phyloP scores from a whole-genome alignment of 2,888 invertebrate species.

The Latrodectus elegans region DNA sequence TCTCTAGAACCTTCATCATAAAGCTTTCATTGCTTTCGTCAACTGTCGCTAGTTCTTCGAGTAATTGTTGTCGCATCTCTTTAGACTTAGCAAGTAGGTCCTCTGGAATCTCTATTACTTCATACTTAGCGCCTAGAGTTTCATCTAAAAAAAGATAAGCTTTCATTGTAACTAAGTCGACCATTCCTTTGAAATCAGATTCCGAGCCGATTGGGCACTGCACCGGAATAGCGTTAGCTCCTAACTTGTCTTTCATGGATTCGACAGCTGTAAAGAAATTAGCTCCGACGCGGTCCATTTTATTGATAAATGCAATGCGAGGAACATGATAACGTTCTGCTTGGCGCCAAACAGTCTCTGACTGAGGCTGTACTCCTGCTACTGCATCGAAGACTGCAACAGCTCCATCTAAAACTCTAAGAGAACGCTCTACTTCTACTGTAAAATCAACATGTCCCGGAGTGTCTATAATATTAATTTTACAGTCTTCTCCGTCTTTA shows the following conservation, averaged over 20 bases:
- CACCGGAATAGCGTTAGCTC: slow-evolving; percentile 97
- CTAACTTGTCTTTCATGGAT: slow-evolving; percentile 83
- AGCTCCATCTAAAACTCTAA: slow-evolving; percentile 95
- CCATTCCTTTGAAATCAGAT: slow-evolving; percentile 84
- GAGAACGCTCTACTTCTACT: slow-evolving; percentile 96
- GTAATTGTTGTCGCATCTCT: neutral
- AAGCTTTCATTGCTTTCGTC: neutral
- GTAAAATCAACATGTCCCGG: slow-evolving; percentile 99
- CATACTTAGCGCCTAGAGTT: neutral
- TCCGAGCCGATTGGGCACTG: slow-evolving; percentile 95
- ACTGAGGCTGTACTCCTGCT: slow-evolving; percentile 98
- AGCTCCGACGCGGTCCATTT: slow-evolving; percentile 92
- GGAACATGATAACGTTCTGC: slow-evolving; percentile 98
- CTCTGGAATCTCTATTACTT: slow-evolving; percentile 15
- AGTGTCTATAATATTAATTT: slow-evolving; percentile 96
- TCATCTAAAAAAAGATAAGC: slow-evolving; percentile 87
- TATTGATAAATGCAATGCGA: slow-evolving; percentile 97
- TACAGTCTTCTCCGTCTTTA: slow-evolving; percentile 76
- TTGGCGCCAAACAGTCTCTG: slow-evolving; percentile 96
- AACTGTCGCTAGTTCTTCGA: neutral
- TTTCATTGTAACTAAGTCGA: slow-evolving; percentile 89
- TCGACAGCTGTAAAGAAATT: slow-evolving; percentile 82
- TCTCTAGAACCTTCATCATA: slow-evolving; percentile 71
- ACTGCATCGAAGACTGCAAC: slow-evolving; percentile 95
- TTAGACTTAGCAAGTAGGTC: neutral